Evolutionary conservation across 2,797 vertebrate genomes (phyloP).

Genomic region (Gymnothorax reevesii): DNA sequence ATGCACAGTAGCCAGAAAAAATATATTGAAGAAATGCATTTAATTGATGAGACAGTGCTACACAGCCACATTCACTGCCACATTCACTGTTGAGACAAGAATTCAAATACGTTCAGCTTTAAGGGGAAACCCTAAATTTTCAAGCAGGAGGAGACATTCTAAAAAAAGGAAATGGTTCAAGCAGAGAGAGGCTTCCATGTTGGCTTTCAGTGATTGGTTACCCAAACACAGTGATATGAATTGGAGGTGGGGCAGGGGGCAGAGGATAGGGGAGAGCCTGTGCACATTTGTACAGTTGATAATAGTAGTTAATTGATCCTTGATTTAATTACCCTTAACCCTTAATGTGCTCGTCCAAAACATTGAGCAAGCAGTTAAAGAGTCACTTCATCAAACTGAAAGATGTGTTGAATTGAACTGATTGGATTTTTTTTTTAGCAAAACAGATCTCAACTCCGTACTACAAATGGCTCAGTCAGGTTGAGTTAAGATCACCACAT

Average conservation of each 20-base stretch:
- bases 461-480: too few species aligned
- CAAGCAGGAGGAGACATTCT: constrained; percentile 52
- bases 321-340: constrained; percentile 62
- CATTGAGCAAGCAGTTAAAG: too few species aligned
- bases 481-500: too few species aligned
- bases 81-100: constrained; percentile 22
- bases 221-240: constrained; percentile 39
- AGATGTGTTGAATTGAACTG: too few species aligned
- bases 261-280: constrained; percentile 50
- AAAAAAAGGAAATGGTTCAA: constrained; percentile 40
- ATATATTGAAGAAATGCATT: background rate
- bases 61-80: background rate
- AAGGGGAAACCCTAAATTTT: constrained; percentile 43
- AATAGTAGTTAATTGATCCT: background rate
- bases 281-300: constrained; percentile 45
- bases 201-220: constrained; percentile 36
- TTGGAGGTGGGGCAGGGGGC: constrained; percentile 39
- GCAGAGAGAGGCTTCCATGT: constrained; percentile 39
- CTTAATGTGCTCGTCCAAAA: too few species aligned
- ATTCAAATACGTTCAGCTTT: constrained; percentile 34
- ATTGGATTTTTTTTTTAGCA: too few species aligned
- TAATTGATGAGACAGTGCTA: background rate
- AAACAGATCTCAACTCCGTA: too few species aligned
- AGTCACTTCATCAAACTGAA: too few species aligned
- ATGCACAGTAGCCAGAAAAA: constrained; percentile 37